Evolutionary conservation across 2,888 invertebrate genomes (phyloP).

Genomic region (Neoscelio sp.): DNA sequence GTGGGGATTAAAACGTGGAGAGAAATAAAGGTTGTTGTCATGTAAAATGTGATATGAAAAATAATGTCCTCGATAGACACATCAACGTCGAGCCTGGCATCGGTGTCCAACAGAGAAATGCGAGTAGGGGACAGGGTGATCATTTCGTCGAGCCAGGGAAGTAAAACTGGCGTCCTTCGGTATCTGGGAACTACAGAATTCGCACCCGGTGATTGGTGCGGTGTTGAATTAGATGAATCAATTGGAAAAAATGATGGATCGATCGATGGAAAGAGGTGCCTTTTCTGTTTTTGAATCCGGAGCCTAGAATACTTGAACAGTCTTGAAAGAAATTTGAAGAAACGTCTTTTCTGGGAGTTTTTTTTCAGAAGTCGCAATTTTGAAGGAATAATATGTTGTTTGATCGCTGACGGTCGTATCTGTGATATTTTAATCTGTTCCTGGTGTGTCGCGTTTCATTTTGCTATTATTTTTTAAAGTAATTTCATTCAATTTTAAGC

Average conservation of each 20-base stretch:
- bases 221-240: slow-evolving; percentile 96
- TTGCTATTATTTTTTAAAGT: too few species aligned
- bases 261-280: slow-evolving; percentile 94
- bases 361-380: too few species aligned
- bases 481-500: too few species aligned
- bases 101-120: slow-evolving; percentile 85
- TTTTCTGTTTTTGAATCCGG: too few species aligned
- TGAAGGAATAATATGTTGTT: too few species aligned
- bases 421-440: too few species aligned
- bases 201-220: slow-evolving; percentile 97
- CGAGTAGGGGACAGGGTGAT: slow-evolving; percentile 96
- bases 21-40: slow-evolving; percentile 15
- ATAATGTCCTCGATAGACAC: slow-evolving; percentile 80
- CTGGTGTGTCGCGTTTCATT: too few species aligned
- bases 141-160: slow-evolving; percentile 93
- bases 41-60: slow-evolving; percentile 31
- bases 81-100: slow-evolving; percentile 84
- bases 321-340: too few species aligned
- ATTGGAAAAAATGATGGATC: slow-evolving; percentile 98
- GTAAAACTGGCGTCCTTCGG: slow-evolving; percentile 93
- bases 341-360: too few species aligned
- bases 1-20: slow-evolving; percentile 5
- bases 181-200: slow-evolving; percentile 96
- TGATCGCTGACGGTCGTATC: too few species aligned
- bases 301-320: slow-evolving; percentile 42